phyloP scores from a whole-genome alignment of 2,888 invertebrate species.

The Ichneumoninae sp. region DNA sequence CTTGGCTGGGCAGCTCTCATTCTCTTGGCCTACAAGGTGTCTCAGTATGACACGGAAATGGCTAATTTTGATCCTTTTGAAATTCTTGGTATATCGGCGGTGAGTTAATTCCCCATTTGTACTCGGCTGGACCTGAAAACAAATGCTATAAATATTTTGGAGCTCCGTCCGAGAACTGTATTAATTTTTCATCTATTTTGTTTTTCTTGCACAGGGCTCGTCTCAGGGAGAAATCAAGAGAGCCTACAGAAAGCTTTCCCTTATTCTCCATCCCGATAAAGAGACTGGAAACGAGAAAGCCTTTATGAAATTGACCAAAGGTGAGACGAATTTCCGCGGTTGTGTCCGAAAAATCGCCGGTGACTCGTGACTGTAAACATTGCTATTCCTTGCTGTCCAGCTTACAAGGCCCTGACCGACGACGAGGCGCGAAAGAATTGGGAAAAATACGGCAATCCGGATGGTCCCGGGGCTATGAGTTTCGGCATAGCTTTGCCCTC shows the following conservation, averaged over 20 bases:
- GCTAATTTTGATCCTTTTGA: constrained; percentile 99
- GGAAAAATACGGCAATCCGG: constrained; percentile 99
- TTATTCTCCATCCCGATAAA: constrained; percentile 98
- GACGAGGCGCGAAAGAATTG: constrained; percentile 98
- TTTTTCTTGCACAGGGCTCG: constrained; percentile 87
- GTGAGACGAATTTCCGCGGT: constrained; percentile 78
- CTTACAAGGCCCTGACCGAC: constrained; percentile 95
- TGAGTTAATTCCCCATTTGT: constrained; percentile 81
- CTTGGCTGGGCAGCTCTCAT: constrained; percentile 93
- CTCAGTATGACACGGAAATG: constrained; percentile 99
- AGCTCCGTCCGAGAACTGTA: neutral
- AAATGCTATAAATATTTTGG: neutral
- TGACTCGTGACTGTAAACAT: neutral
- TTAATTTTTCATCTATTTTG: neutral
- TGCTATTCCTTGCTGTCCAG: constrained; percentile 75
- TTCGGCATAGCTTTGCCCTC: constrained; percentile 99
- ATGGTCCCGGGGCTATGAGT: constrained; percentile 99
- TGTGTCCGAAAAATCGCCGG: neutral
- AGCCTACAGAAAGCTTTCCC: constrained; percentile 96
- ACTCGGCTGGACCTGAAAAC: neutral
- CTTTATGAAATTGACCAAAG: constrained; percentile 99
- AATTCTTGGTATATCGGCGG: constrained; percentile 94
- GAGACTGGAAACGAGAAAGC: constrained; percentile 98
- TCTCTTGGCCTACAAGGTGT: constrained; percentile 95
- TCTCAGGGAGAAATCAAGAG: constrained; percentile 96